Conservation (phyloP, 2,113 vertebrate genomes). For the Sphyrna mokarran region DNA sequence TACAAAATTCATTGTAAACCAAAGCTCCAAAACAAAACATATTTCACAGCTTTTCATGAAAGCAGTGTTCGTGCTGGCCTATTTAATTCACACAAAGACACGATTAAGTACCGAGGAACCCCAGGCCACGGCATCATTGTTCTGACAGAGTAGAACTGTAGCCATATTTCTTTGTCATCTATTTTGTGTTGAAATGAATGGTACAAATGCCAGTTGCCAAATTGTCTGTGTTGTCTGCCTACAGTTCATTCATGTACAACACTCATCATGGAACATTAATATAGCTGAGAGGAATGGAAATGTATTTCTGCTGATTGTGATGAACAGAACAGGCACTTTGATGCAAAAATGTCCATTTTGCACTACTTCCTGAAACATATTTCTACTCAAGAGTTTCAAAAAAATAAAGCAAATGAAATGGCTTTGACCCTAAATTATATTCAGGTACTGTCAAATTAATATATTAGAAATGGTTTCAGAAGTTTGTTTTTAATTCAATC, state of each 20-base stretch:
- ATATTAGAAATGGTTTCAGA: background rate
- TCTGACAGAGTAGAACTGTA: background rate
- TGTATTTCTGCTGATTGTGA: background rate
- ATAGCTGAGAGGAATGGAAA: background rate
- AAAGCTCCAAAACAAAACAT: slow-evolving; percentile 3
- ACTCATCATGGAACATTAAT: background rate
- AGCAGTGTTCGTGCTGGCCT: background rate
- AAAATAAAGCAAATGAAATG: background rate
- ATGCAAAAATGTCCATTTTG: background rate
- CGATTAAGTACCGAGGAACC: background rate
- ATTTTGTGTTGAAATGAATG: background rate
- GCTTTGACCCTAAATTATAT: background rate
- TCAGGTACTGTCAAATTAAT: background rate
- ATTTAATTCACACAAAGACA: background rate
- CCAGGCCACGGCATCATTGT: background rate
- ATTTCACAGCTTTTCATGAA: background rate
- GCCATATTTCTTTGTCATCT: background rate
- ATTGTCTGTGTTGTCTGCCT: background rate
- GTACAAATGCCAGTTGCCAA: background rate
- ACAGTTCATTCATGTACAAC: background rate
- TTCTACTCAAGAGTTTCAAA: background rate
- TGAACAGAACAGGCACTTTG: background rate
- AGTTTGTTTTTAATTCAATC: background rate
- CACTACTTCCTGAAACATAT: background rate
- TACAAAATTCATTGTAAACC: background rate